Evolutionary conservation across 2,888 invertebrate species (phyloP), one percentile per base, ranked within the genome.

Genomic region (Graphium colonna): DNA sequence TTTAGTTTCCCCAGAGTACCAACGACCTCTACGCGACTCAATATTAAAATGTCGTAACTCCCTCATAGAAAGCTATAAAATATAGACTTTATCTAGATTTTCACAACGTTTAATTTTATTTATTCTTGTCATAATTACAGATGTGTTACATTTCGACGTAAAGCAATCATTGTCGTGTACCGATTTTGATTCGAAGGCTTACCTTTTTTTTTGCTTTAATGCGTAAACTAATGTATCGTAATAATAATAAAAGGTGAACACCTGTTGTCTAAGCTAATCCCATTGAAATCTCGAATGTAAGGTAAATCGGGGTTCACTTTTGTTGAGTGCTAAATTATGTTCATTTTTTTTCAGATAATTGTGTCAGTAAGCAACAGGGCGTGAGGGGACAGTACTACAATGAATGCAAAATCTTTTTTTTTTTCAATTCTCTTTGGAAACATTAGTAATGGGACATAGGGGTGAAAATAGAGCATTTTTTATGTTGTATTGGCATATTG

Each of bases 1-100:
- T 88, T 89, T 84, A 88, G 87, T 88, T 87, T 89, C 88, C 89
- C 86, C 82, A 77, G 82, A 87, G 89, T 89, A 87, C 86, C 89
- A 89, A 87, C 89, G 89, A 89, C 89, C 89, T 89, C 87, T 86
- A 73, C 65, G 63, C 49, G 56, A 60, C 61, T 66, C 60, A 68
- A 69, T 64, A 63, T 63, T 69, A 61, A 71, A 83, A 82, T 61
- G 75, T 62, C 77, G 62, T 75, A 88, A 65, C 71, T 65, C 51
- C 56, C 60, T 60, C n/a, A n/a, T n/a, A n/a, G n/a, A n/a, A n/a
- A n/a, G n/a, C n/a, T n/a, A n/a, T 61, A 67, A 59, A 60, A 51
- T 56, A 46, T 51, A 70, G 51, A 57, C 63, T n/a, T 59, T 82
- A 63, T 69, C 64, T 77, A 56, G 57, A 56, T 70, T 59, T 64